These are phyloP conservation scores for Acrobasis suavella DNA, from an alignment of 2,888 invertebrate genomes.

Conservation along the genomic window DNA sequence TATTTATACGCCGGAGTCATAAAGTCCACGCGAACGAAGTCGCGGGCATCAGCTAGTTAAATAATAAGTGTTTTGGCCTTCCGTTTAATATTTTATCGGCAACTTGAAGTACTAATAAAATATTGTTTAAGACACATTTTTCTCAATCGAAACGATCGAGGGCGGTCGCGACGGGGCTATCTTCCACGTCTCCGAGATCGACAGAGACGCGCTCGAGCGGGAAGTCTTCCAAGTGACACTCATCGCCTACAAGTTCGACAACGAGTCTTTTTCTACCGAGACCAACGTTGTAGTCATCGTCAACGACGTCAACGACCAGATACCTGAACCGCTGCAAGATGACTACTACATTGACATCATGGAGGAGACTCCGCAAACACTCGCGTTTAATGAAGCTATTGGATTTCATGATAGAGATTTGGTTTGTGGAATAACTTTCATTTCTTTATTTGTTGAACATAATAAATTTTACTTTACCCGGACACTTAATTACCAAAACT, in stretches of 20 bases:
- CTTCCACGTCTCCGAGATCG: constrained; percentile 63
- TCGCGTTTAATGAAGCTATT: constrained; percentile 71
- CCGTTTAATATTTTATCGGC: too few species aligned
- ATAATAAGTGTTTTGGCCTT: too few species aligned
- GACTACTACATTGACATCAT: constrained; percentile 63
- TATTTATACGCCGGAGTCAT: too few species aligned
- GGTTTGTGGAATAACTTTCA: constrained; percentile 51
- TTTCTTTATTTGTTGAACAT: background rate
- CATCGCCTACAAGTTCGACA: constrained; percentile 71
- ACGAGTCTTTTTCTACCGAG: constrained; percentile 51
- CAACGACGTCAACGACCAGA: constrained; percentile 85
- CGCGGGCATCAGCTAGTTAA: too few species aligned
- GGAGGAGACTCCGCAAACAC: constrained; percentile 79
- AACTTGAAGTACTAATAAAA: background rate
- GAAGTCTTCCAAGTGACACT: constrained; percentile 74
- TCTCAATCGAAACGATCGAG: constrained; percentile 55
- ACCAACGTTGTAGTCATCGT: constrained; percentile 71
- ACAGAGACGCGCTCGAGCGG: constrained; percentile 69
- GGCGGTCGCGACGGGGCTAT: constrained; percentile 58
- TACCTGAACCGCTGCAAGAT: constrained; percentile 72
- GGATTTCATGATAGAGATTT: constrained; percentile 80
- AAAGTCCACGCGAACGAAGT: too few species aligned
- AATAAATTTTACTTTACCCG: background rate
- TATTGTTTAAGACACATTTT: constrained; percentile 59
- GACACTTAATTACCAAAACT: too few species aligned